A percentile compares a stretch with the other conserved stretches of the same genome.
These are phyloP conservation scores for Eilema depressum DNA, from an alignment of 2,888 invertebrate species.

Conservation along the genomic window DNA sequence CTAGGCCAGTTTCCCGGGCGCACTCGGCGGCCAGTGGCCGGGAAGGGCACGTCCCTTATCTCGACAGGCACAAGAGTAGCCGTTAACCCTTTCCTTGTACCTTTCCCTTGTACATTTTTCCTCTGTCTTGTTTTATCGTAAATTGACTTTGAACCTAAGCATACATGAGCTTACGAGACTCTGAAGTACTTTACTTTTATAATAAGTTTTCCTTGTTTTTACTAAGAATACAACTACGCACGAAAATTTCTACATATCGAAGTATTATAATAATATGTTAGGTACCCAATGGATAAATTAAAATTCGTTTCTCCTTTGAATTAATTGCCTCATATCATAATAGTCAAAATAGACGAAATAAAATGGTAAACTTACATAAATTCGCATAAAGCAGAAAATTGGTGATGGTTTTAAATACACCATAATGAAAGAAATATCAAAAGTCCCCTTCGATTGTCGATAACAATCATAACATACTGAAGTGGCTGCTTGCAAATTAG, in stretches of 20 bases:
- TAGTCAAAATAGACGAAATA: too few relatives aligned
- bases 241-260: background rate
- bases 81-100: conserved; percentile 20
- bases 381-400: too few relatives aligned
- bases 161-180: background rate
- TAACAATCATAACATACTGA: too few relatives aligned
- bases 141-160: conserved; percentile 2
- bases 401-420: too few relatives aligned
- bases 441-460: too few relatives aligned
- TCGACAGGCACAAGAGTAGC: conserved; percentile 16
- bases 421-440: too few relatives aligned
- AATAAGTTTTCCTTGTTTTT: background rate
- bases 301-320: too few relatives aligned
- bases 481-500: too few relatives aligned
- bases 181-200: background rate
- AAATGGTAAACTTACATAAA: too few relatives aligned
- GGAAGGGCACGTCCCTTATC: conserved; percentile 17
- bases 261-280: too few relatives aligned
- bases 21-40: conserved; percentile 15
- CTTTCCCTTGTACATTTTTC: conserved; percentile 10
- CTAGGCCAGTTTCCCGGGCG: background rate
- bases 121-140: conserved; percentile 4
- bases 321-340: too few relatives aligned
- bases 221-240: background rate
- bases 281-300: too few relatives aligned